Base-by-base conservation (phyloP, 2,113 vertebrate genomes). In the Oenanthe oenanthe region DNA sequence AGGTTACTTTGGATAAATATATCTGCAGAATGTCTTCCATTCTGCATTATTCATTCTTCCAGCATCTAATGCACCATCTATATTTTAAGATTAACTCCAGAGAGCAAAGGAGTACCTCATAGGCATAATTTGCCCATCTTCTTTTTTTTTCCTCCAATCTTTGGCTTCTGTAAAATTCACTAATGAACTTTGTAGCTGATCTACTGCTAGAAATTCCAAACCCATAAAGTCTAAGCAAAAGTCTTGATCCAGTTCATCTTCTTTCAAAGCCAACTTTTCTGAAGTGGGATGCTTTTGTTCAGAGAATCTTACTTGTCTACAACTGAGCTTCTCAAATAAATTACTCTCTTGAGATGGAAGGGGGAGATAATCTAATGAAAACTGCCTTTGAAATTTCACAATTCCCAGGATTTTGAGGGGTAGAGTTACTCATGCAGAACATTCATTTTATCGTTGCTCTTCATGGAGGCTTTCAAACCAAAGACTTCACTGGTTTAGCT, bases 321-420 rank as follows among this genome's bases (percentile, higher is more conserved):
- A 66, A 40, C 24, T 56, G n/a, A 67, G 16, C 31, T 67, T 91
- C 40, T 75, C 54, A 83, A 74, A 45, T 57, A 84, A 73, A 54
- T 67, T 0, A 38, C 19, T 65, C 21, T 42, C 32, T 38, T 40
- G 15, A 10, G 10, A 34, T 38, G 25, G 9, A 29, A n/a, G 24
- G 6, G 6, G 10, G 28, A 21, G 13, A 53, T 70, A 31, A 42
- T n/a, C 34, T 16, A 63, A 62, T 48, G 43, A 91, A 80, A 91
- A 77, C 11, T 66, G 11, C 40, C 22, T 74, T 91, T 80, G 56
- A 94, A 94, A 80, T 92, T 10, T 92, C 51, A 81, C 57, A 63
- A 8, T 93, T 89, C 26, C 24, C 31, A 28, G 43, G 22, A 77
- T 45, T 66, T 68, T 85, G 48, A 63, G 21, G 26, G 18, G 13